Evolutionary conservation across 2,888 invertebrate genomes (phyloP).

Genomic region (Hofmannophila pseudospretella): DNA sequence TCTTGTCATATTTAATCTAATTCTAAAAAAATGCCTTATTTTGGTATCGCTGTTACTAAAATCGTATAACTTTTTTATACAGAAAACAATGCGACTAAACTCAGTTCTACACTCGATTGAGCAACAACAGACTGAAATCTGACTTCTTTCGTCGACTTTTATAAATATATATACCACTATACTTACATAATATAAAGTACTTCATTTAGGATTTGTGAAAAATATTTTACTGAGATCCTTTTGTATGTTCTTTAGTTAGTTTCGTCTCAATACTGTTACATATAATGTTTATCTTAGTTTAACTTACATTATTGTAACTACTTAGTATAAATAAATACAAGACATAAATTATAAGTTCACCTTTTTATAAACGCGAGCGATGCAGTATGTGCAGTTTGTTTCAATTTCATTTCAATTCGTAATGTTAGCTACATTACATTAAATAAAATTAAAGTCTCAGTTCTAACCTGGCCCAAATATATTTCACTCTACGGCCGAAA

Average conservation of each 20-base stretch:
- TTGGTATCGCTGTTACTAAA: constrained; percentile 62
- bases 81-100: constrained; percentile 26
- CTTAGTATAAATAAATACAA: constrained; percentile 48
- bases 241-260: constrained; percentile 56
- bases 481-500: neutral
- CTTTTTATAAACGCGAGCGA: constrained; percentile 60
- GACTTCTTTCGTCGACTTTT: constrained; percentile 19
- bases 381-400: constrained; percentile 59
- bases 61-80: constrained; percentile 35
- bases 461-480: neutral
- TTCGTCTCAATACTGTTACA: constrained; percentile 57
- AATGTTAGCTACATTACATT: neutral
- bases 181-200: constrained; percentile 39
- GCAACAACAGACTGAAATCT: constrained; percentile 17
- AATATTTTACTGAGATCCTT: constrained; percentile 66
- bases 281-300: constrained; percentile 29
- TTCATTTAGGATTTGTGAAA: constrained; percentile 46
- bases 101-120: constrained; percentile 27
- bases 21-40: constrained; percentile 60
- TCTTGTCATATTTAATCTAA: constrained; percentile 59
- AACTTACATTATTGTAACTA: constrained; percentile 32
- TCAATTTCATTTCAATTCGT: constrained; percentile 15
- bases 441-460: neutral
- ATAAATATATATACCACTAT: constrained; percentile 34
- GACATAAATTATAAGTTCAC: constrained; percentile 70